These are phyloP conservation scores for Sitodiplosis mosellana DNA, from an alignment of 1,140 invertebrate species.

Conservation along the genomic window DNA sequence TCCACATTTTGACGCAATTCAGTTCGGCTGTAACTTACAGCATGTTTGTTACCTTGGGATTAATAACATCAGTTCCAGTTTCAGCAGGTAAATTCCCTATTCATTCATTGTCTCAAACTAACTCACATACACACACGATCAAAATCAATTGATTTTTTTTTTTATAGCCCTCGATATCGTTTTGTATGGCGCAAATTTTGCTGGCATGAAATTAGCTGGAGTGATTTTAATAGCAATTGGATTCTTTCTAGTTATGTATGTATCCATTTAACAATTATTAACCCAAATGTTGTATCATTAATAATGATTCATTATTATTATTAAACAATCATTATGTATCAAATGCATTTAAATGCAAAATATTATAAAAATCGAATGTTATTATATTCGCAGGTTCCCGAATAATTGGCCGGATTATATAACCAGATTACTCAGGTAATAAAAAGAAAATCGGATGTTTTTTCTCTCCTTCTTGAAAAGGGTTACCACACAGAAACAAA, in stretches of 20 bases:
- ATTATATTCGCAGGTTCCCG: conserved; percentile 37
- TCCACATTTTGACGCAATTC: conserved; percentile 79
- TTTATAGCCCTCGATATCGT: conserved; percentile 66
- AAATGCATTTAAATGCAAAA: no score
- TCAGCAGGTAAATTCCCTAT: conserved; percentile 62
- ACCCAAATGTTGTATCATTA: no score
- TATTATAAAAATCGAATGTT: no score
- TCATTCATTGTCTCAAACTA: conserved; percentile 7
- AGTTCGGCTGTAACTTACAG: conserved; percentile 80
- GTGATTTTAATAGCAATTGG: conserved; percentile 78
- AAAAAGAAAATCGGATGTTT: no score
- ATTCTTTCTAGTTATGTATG: conserved; percentile 70
- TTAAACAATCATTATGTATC: no score
- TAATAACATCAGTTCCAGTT: conserved; percentile 79
- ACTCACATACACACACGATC: no score
- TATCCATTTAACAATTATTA: no score
- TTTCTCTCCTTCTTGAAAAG: no score
- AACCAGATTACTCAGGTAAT: conserved; percentile 64
- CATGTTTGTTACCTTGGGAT: conserved; percentile 76
- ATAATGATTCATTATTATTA: no score
- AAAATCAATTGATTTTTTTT: neutral
- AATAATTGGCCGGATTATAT: conserved; percentile 92
- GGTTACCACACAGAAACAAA: no score
- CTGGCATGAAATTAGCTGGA: conserved; percentile 86
- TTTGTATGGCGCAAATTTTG: conserved; percentile 65